Evolutionary conservation across 2,888 invertebrate species (phyloP), one percentile per base, ranked within the genome.

Genomic region (Argyresthia albistria): DNA sequence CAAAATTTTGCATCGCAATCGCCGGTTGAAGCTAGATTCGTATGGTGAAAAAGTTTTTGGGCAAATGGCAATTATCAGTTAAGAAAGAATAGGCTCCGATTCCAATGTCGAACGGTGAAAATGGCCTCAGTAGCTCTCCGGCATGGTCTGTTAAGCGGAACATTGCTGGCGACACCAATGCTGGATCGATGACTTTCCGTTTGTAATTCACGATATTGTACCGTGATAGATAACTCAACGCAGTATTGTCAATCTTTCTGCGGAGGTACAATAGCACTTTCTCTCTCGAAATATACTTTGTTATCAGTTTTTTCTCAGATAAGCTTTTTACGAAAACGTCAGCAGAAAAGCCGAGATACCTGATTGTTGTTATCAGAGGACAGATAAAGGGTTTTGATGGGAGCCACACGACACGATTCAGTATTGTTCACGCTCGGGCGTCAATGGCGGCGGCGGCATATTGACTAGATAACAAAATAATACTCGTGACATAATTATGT

Each of bases 61-160:
- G 37, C 16, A 25, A 25, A 25, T 25, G 25, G 43, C 16, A 43
- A 69, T 70, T 62, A 67, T 83, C 79, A 76, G 71, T 80, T 81
- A 84, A 82, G 67, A 69, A 12, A 9, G 59, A 62, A 59, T 58
- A 60, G 65, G 67, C 70, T 25, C 25, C 25, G 25, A 25, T 60
- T 8, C 76, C 82, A 83, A 84, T 83, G 81, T 68, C 76, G 63
- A 47, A 35, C 63, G 73, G 79, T 74, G 81, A 80, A 82, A 81
- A 75, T 25, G 48, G 47, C 35, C 47, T 14, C 48, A 35, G 43
- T 6, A 8, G 25, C 37, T 15, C 37, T 42, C 50, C 50, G 43
- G 12, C 42, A 50, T 35, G 50, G 15, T 50, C 43, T 43, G 62
- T 66, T 64, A 75, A 76, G 75, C 82, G 76, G 70, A 80, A 82